Base-by-base conservation (phyloP, 2,888 invertebrate genomes). In the Bhutanitis thaidina region DNA sequence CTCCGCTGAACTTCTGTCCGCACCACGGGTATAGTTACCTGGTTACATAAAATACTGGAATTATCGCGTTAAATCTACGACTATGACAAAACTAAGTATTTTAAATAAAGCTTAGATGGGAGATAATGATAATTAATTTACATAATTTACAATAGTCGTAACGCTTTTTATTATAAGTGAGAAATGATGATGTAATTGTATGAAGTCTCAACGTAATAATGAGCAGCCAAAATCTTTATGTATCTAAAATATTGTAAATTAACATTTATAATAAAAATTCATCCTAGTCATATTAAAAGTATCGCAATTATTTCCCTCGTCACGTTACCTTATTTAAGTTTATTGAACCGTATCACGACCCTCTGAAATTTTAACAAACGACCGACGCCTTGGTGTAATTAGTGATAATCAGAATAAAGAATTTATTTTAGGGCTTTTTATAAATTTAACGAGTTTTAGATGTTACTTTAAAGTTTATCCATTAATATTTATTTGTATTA, bases 341-440 rank as follows among this genome's bases (percentile, higher is more conserved):
- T 71, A 73, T 67, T 79, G 85, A 85, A 76, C 85, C 71, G 74
- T 69, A 54, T 57, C 61, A 61, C 67, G 64, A 69, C 67, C 69
- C 64, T 59, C 60, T 58, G 59, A 65, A 74, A 71, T 68, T 76
- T 69, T 74, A 70, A 65, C 69, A 74, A 79, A 77, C 74, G 71
- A 61, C 65, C 45, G 35, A 35, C 61, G 58, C 64, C 67, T 71
- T 65, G 61, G 64, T 66, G 77, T 84, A 86, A 86, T 86, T 84
- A 84, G 82, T 79, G 83, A 83, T 81, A 77, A 81, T 83, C 76
- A 76, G 58, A 72, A 69, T 63, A 63, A 65, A 65, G 80, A 76
- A 64, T 38, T 76, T 66, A 20, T 20, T 20, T 20, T 20, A 71
- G 66, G 61, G 60, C 65, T 62, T 68, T 71, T 68, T 65, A 58